These are phyloP conservation scores for Dendrophyllia cribrosa DNA, from an alignment of 64 coral and sea anemone genomes.

Conservation along the genomic window DNA sequence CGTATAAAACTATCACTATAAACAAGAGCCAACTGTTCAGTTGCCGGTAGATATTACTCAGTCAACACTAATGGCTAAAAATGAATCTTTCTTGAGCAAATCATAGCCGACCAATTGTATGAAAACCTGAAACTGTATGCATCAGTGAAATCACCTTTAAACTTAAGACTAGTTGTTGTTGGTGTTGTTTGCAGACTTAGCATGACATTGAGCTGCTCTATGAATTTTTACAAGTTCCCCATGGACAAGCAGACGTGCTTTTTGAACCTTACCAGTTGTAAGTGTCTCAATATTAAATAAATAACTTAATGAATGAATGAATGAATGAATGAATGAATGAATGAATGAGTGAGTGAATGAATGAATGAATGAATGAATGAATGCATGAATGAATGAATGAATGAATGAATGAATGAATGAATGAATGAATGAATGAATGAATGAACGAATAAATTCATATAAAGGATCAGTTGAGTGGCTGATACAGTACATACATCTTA, in stretches of 20 bases:
- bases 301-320: neutral
- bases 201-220: conserved; percentile 65
- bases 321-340: neutral
- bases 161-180: neutral
- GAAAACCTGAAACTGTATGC: no score
- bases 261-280: conserved; percentile 87
- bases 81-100: no score
- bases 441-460: no score
- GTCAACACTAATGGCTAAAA: no score
- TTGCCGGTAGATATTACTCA: no score
- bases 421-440: neutral
- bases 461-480: no score
- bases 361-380: neutral
- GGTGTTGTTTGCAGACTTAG: conserved; percentile 56
- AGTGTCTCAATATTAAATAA: conserved; percentile 12
- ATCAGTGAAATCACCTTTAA: no score
- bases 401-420: neutral
- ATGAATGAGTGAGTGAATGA: neutral
- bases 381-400: no score
- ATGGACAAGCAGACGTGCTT: conserved; percentile 85
- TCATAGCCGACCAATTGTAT: no score
- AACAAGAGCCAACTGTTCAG: no score
- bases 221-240: conserved; percentile 74
- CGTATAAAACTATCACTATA: no score
- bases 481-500: no score